Evolutionary conservation across 2,797 vertebrate genomes (phyloP).

Genomic region (Balearica regulorum): DNA sequence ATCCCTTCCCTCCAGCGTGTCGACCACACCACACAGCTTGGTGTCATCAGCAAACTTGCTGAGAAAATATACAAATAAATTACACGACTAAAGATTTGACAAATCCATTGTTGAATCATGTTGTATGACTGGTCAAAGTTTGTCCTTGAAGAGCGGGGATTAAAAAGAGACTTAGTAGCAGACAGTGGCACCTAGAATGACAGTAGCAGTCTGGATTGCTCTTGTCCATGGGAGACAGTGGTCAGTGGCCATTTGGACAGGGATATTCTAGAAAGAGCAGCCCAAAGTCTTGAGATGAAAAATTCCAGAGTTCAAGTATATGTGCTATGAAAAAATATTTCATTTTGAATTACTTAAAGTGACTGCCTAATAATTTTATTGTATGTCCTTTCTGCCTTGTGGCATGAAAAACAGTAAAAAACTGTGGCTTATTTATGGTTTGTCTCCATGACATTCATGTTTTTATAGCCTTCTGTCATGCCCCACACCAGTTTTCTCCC

Average conservation of each 20-base stretch:
- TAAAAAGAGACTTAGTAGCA: background rate
- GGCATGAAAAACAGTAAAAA: background rate
- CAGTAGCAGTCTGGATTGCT: background rate
- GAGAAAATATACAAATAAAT: background rate
- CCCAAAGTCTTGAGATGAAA: background rate
- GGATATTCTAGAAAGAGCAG: background rate
- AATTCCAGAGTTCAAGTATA: background rate
- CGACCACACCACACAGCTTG: no score
- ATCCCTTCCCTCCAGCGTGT: no score
- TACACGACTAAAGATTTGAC: background rate
- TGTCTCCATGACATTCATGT: background rate
- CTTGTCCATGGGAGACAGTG: background rate
- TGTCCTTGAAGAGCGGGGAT: background rate
- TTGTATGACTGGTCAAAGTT: background rate
- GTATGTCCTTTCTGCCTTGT: background rate
- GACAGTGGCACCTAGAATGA: background rate
- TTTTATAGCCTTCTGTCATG: background rate
- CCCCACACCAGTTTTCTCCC: background rate
- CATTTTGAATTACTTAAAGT: background rate
- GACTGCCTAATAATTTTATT: background rate
- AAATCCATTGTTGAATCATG: background rate
- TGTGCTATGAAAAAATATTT: background rate
- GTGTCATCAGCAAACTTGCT: no score
- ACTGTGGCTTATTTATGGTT: background rate
- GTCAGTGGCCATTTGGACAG: background rate